Conservation (phyloP, 2,797 vertebrate species). For the Bufotes viridis region DNA sequence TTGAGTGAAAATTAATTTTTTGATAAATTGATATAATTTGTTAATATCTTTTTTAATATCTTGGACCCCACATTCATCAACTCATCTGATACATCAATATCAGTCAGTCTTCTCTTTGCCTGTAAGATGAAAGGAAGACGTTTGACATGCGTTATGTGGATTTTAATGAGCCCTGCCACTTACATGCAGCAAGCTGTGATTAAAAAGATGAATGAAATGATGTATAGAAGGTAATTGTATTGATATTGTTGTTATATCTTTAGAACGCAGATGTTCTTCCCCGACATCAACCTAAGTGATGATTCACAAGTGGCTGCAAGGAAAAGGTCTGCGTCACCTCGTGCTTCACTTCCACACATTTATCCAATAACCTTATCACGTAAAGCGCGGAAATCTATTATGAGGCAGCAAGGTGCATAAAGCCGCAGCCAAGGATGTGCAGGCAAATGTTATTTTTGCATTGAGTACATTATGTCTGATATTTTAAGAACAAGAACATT, state of each 20-base stretch:
- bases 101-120: not conserved
- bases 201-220: slow-evolving; percentile 26
- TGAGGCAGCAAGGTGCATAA: not conserved
- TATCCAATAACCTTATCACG: slow-evolving; percentile 4
- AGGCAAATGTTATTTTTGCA: not conserved
- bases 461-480: not conserved
- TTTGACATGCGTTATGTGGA: slow-evolving; percentile 8
- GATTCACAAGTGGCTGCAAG: slow-evolving; percentile 18
- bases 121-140: not conserved
- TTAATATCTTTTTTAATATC: not conserved
- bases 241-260: slow-evolving; percentile 30
- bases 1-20: not conserved
- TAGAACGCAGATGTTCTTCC: slow-evolving; percentile 25
- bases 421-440: not conserved
- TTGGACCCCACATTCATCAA: not conserved
- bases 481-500: slow-evolving; percentile 14
- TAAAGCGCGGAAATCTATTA: not conserved
- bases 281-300: slow-evolving; percentile 26
- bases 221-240: slow-evolving; percentile 25
- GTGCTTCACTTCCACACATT: not conserved
- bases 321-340: slow-evolving; percentile 7
- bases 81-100: not conserved
- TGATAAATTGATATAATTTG: not conserved
- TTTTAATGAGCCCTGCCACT: slow-evolving; percentile 33
- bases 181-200: slow-evolving; percentile 23